Evolutionary conservation across 2,797 vertebrate genomes (phyloP).

Genomic region (Triplophysa bombifrons): DNA sequence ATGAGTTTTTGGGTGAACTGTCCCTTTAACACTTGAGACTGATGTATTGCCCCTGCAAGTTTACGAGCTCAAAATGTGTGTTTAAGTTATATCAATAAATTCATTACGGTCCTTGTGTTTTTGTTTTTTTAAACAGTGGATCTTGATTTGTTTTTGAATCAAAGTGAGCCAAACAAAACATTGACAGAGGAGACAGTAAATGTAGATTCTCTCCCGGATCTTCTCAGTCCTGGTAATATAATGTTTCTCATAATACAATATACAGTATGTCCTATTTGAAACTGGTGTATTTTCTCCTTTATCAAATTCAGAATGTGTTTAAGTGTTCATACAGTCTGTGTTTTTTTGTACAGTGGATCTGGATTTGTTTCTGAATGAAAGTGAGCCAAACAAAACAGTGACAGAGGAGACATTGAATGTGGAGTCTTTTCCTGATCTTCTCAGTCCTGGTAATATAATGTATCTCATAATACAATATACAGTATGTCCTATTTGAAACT

Average conservation of each 20-base stretch:
- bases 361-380: constrained; percentile 67
- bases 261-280: neutral
- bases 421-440: constrained; percentile 61
- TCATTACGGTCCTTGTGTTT: neutral
- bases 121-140: constrained; percentile 59
- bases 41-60: too few species aligned
- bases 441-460: constrained; percentile 66
- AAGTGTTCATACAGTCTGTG: neutral
- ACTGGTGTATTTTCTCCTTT: neutral
- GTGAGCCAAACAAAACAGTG: constrained; percentile 66
- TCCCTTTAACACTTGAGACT: too few species aligned
- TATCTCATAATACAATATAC: neutral
- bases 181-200: constrained; percentile 65
- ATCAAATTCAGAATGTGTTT: neutral
- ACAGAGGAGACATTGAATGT: constrained; percentile 66
- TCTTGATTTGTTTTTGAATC: constrained; percentile 62
- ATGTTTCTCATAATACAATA: constrained; percentile 12
- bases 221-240: constrained; percentile 67
- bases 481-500: neutral
- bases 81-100: neutral
- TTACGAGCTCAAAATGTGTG: neutral
- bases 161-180: constrained; percentile 70
- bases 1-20: too few species aligned
- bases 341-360: constrained; percentile 61
- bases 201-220: constrained; percentile 59